Evolutionary conservation across 2,113 vertebrate genomes (phyloP), one percentile per base, ranked within the genome.

Genomic region (Morone saxatilis): DNA sequence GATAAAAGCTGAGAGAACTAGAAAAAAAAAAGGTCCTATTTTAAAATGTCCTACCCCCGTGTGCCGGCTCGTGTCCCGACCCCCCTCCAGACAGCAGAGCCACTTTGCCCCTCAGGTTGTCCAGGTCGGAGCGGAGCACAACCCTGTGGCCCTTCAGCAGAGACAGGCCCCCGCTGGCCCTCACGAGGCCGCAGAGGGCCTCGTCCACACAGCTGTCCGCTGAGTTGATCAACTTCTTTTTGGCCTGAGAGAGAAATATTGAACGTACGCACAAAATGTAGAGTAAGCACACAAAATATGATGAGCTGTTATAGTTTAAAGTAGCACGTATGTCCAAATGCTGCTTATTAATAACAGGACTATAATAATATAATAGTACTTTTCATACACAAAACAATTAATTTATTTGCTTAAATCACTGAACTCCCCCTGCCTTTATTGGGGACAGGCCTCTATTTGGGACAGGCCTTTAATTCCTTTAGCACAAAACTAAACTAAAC

Each of bases 11-110:
- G 1, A 63, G 13, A 19, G 9, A 0, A 7, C 1, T 20, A 11
- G 31, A 31, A 31, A 31, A 31, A 31, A 31, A 38, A 76, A 7
- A 3, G 0, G 50, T 14, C 1, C 3, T 3, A 20, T 7, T 22
- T 4, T 3, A 7, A 48, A 5, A 5, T 7, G 1, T 25, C 48
- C 0, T 48, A 98, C 98, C 97, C 17, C 96, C 97, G 0, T 99
- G 98, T 38, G 98, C 98, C 0, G 98, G 98, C 91, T 99, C 98
- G 0, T 99, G 98, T 57, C 98, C 98, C 0, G 98, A 99, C 0
- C 98, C 98, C 0, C 98, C 98, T 0, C 98, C 98, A 0, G 98
- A 97, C 4, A 99, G 85, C 81, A 99, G 85, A 0, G 96, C 98
- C 88, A 99, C 98, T 6, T 84, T 96, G 7, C 97, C 97, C 36